Evolutionary conservation across 2,888 invertebrate species (phyloP).

Genomic region (Diachrysia chrysitis): DNA sequence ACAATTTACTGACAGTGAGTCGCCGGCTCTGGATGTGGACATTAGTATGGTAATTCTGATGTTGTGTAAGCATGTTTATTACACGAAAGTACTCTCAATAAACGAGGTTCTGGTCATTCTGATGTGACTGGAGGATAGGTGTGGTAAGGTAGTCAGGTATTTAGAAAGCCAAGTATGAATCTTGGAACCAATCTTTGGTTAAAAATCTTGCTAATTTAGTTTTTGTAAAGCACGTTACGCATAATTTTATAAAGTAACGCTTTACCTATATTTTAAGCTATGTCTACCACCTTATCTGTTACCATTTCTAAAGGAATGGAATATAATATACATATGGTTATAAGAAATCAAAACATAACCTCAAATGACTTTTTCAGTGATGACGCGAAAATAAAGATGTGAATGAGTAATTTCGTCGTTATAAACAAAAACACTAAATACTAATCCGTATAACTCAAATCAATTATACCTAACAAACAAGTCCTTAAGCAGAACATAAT

Average conservation of each 20-base stretch:
- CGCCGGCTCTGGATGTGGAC: conserved; percentile 45
- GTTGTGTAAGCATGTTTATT: conserved; percentile 53
- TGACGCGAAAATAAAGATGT: neutral
- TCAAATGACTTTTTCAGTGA: too few relatives aligned
- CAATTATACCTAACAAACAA: neutral
- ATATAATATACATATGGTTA: too few relatives aligned
- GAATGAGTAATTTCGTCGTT: too few relatives aligned
- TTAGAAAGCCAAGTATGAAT: neutral
- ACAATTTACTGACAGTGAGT: conserved; percentile 47
- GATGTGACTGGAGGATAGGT: neutral
- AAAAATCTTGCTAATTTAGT: too few relatives aligned
- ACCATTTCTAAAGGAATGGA: too few relatives aligned
- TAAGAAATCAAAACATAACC: too few relatives aligned
- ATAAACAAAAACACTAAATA: neutral
- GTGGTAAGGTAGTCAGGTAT: neutral
- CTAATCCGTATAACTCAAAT: neutral
- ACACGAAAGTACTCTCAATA: conserved; percentile 26
- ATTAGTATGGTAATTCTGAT: conserved; percentile 54
- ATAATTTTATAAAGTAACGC: too few relatives aligned
- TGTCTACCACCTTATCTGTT: too few relatives aligned
- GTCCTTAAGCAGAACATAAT: neutral
- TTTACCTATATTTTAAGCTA: too few relatives aligned
- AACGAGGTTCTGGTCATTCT: conserved; percentile 9
- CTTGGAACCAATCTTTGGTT: neutral
- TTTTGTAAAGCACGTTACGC: too few relatives aligned